Base-by-base conservation (phyloP, 2,113 vertebrate genomes). In the Lophura nycthemera region DNA sequence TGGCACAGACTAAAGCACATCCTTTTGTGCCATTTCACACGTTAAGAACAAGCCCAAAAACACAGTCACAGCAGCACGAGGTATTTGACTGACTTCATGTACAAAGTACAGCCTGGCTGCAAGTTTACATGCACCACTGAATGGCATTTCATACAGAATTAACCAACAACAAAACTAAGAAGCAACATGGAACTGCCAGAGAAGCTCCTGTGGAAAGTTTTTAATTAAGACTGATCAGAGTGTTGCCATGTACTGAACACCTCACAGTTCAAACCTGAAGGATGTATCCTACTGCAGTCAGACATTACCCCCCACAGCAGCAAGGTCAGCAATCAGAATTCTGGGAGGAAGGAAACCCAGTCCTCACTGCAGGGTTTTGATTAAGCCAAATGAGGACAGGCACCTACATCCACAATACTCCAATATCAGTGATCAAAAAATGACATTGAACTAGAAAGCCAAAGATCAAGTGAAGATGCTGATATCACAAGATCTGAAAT, bases 71-170 rank as follows among this genome's bases (percentile, higher is more conserved):
- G 66, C 60, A 6, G 30, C 12, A 27, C 4, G 14, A 59, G 30
- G 60, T 9, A 73, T 83, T 42, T 42, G 25, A 18, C 2, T 10
- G 16, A 12, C n/a, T 52, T 40, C 54, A 17, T 8, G 16, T 6
- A 6, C 20, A 54, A 66, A 47, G 65, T 11, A 21, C 72, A 63
- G 56, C 56, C 42, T 42, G n/a, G 67, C 34, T 45, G 47, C 67
- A 50, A 0, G 13, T 60, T 38, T 19, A 32, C 54, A 54, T 19
- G 0, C 4, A 6, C 15, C 61, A 32, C 36, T 54, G 43, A 21
- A 29, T 34, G 25, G 38, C 20, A 74, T 34, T 63, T 22, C 79
- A 56, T 25, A 5, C 18, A 54, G 47, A 83, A 30, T n/a, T 54
- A 30, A n/a, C 66, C 45, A 47, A 25, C 65, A 48, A 21, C 10